phyloP scores from a whole-genome alignment of 2,888 invertebrate genomes.

The Pandemis heparana region DNA sequence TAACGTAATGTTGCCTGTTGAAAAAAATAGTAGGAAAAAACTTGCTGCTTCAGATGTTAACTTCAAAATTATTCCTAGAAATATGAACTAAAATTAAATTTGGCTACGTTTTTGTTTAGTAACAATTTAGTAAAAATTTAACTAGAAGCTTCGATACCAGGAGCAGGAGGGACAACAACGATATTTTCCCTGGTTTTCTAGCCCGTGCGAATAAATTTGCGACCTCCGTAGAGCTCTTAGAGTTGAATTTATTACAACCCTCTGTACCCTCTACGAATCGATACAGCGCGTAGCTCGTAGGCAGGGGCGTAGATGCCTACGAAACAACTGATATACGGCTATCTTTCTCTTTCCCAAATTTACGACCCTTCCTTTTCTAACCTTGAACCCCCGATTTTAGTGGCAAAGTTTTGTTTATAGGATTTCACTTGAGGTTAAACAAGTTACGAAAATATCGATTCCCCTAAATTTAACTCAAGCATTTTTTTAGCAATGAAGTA shows the following conservation, averaged over 20 bases:
- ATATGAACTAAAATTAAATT: background rate
- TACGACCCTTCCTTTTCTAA: constrained; percentile 45
- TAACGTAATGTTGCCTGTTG: constrained; percentile 45
- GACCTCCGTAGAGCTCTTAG: constrained; percentile 21
- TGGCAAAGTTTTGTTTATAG: constrained; percentile 5
- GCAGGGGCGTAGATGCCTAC: constrained; percentile 57
- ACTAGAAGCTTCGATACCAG: constrained; percentile 44
- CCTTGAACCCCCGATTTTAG: constrained; percentile 11
- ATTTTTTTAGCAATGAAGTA: no score
- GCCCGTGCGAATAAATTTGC: constrained; percentile 38
- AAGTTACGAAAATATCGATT: background rate
- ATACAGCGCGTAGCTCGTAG: constrained; percentile 67
- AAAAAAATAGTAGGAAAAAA: constrained; percentile 1
- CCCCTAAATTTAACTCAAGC: no score
- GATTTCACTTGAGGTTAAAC: constrained; percentile 3
- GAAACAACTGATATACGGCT: constrained; percentile 40
- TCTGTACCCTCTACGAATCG: constrained; percentile 56
- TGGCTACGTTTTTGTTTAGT: background rate
- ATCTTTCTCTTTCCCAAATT: constrained; percentile 52
- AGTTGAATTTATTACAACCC: constrained; percentile 42
- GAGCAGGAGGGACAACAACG: constrained; percentile 37
- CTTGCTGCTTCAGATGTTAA: background rate
- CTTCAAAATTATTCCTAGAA: background rate
- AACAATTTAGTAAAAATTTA: constrained; percentile 7
- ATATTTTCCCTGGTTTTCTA: constrained; percentile 34